phyloP scores from a whole-genome alignment of 2,888 invertebrate species.

The Itoplectis maculator region DNA sequence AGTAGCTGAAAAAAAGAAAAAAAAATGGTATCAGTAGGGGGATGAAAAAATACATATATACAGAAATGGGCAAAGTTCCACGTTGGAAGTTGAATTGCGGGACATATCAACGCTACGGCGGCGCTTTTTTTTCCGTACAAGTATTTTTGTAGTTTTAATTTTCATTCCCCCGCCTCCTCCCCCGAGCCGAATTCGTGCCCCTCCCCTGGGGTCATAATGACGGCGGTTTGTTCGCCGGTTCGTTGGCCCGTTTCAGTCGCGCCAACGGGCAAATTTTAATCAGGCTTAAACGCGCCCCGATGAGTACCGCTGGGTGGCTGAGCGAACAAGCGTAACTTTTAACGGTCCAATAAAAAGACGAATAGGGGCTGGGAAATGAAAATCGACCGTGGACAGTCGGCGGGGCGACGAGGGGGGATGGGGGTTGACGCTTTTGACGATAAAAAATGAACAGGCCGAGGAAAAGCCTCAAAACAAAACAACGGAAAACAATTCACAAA shows the following conservation, averaged over 20 bases:
- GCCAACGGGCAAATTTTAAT: conserved; percentile 78
- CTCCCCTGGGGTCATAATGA: not conserved
- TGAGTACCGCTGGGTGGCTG: conserved; percentile 51
- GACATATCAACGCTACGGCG: conserved; percentile 50
- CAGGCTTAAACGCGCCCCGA: conserved; percentile 77
- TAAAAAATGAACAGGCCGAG: conserved; percentile 25
- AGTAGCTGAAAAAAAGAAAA: conserved; percentile 18
- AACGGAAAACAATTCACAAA: conserved; percentile 15
- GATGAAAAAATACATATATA: conserved; percentile 28
- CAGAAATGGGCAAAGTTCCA: conserved; percentile 54
- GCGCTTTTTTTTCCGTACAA: conserved; percentile 50
- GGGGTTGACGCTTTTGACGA: conserved; percentile 30
- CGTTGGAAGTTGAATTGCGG: not conserved
- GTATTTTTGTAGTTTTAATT: conserved; percentile 62
- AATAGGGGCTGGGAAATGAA: conserved; percentile 76
- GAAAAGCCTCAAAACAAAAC: not conserved
- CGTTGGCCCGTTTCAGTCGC: conserved; percentile 45
- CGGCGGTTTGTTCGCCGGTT: conserved; percentile 17
- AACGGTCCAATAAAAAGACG: conserved; percentile 79
- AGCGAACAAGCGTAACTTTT: conserved; percentile 77
- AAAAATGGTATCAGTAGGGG: conserved; percentile 17
- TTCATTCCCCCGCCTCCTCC: conserved; percentile 46
- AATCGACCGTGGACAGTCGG: conserved; percentile 71
- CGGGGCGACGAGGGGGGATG: not conserved
- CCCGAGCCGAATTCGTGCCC: not conserved